A percentile compares a stretch with the other conserved stretches of the same genome.
Conservation (phyloP, 2,888 invertebrate species). For the Apamea epomidion region DNA sequence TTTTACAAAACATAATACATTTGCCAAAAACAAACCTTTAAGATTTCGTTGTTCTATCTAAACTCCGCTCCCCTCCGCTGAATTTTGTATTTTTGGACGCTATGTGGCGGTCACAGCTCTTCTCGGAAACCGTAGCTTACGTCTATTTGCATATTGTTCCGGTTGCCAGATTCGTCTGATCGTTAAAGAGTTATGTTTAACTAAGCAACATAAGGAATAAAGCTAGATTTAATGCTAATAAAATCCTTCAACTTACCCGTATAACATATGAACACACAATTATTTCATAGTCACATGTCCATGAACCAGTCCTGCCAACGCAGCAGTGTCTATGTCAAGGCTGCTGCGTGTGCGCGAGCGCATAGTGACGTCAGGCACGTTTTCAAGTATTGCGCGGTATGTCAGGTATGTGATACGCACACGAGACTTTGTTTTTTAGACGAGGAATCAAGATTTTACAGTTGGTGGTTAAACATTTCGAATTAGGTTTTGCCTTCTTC, state of each 20-base stretch:
- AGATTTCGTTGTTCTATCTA: too few species aligned
- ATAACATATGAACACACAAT: constrained; percentile 5
- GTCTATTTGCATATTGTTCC: too few species aligned
- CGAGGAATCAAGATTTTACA: background rate
- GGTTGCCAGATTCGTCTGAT: too few species aligned
- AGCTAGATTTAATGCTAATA: too few species aligned
- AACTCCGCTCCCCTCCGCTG: too few species aligned
- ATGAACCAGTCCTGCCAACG: constrained; percentile 47
- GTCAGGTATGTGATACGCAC: constrained; percentile 15
- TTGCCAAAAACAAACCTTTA: too few species aligned
- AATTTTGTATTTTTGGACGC: too few species aligned
- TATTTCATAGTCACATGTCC: constrained; percentile 45
- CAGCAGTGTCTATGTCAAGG: constrained; percentile 67
- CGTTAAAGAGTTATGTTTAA: too few species aligned
- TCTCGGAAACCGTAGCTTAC: too few species aligned
- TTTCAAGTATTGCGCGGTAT: constrained; percentile 34
- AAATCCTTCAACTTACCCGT: constrained; percentile 16
- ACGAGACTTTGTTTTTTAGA: background rate
- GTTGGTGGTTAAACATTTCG: background rate
- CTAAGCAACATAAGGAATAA: too few species aligned
- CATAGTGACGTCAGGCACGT: constrained; percentile 40
- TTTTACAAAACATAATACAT: too few species aligned
- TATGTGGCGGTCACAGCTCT: too few species aligned
- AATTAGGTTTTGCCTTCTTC: background rate
- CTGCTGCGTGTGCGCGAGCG: constrained; percentile 38